These are phyloP conservation scores for Rhynchomys soricoides DNA, from an alignment of 2,113 vertebrate genomes.

Conservation along the genomic window DNA sequence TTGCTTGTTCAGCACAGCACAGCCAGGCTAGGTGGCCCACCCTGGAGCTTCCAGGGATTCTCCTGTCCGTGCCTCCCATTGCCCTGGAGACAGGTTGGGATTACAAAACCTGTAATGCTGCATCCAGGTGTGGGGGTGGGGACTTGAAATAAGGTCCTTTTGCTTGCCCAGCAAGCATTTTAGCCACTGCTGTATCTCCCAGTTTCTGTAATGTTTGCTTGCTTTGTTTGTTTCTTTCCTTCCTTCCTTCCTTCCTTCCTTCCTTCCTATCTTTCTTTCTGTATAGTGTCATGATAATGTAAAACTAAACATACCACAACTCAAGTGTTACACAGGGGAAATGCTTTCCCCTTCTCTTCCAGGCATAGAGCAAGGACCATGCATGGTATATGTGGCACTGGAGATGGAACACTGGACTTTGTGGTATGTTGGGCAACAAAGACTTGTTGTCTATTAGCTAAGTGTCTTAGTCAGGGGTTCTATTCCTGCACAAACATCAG, in stretches of 20 bases:
- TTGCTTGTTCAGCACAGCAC: neutral
- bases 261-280: neutral
- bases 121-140: neutral
- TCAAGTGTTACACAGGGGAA: neutral
- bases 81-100: neutral
- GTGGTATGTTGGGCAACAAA: neutral
- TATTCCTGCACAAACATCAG: too few species aligned
- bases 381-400: neutral
- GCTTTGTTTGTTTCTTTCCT: neutral
- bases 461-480: too few species aligned
- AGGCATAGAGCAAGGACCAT: neutral
- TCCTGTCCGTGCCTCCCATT: neutral
- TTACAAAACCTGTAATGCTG: neutral
- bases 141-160: neutral
- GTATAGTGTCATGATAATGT: neutral
- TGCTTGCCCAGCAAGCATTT: neutral
- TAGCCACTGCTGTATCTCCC: neutral
- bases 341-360: neutral
- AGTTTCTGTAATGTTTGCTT: neutral
- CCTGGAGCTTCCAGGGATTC: too few species aligned
- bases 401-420: neutral
- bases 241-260: neutral
- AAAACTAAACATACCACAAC: neutral
- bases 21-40: neutral
- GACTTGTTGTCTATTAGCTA: neutral